Conservation (phyloP, 2,797 vertebrate genomes). For the Pangasius djambal region DNA sequence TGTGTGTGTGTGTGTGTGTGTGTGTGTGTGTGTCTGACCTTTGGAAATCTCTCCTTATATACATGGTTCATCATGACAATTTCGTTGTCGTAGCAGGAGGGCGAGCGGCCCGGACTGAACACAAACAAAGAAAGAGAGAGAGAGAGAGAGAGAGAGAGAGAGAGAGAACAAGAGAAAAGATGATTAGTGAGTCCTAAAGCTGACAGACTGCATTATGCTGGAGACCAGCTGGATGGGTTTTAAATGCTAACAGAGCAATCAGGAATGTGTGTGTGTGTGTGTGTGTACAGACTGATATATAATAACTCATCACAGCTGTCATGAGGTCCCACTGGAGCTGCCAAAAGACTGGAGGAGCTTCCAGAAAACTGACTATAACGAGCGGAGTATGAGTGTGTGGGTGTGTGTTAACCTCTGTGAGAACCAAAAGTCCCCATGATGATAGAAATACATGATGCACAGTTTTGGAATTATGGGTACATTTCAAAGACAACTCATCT, state of each 20-base stretch:
- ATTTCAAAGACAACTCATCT: not conserved
- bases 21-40: constrained; percentile 75
- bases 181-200: constrained; percentile 3
- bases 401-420: not conserved
- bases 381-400: constrained; percentile 7
- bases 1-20: constrained; percentile 21
- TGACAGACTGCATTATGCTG: constrained; percentile 13
- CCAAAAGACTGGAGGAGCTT: not conserved
- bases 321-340: constrained; percentile 3
- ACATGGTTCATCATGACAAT: constrained; percentile 98
- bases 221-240: constrained; percentile 10
- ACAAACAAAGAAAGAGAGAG: constrained; percentile 35
- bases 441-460: not conserved
- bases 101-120: constrained; percentile 79
- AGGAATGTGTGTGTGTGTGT: constrained; percentile 22
- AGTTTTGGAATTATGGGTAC: not conserved
- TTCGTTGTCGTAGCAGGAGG: constrained; percentile 90
- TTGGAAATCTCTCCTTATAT: constrained; percentile 94
- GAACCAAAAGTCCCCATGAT: not conserved
- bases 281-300: not conserved
- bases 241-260: constrained; percentile 15
- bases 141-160: constrained; percentile 49
- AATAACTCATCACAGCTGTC: constrained; percentile 20
- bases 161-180: not conserved
- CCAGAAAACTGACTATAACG: not conserved